These are phyloP conservation scores for Phycodurus eques DNA, from an alignment of 2,113 vertebrate genomes.

Conservation along the genomic window DNA sequence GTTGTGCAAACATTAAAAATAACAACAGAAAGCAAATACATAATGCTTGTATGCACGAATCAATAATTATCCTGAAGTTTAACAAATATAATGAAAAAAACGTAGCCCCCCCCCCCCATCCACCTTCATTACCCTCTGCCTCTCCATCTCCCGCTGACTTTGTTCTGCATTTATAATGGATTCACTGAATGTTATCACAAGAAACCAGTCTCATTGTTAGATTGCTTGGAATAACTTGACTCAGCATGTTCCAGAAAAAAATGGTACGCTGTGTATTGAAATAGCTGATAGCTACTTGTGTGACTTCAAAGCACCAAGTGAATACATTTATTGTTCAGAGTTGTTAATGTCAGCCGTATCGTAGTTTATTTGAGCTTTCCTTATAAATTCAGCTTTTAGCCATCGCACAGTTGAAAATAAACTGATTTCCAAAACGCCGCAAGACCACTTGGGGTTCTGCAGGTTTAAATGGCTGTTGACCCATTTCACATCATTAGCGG, in stretches of 20 bases:
- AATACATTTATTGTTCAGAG: neutral
- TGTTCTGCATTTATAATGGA: conserved; percentile 4
- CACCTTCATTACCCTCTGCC: neutral
- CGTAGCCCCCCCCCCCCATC: neutral
- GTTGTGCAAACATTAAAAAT: neutral
- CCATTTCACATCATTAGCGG: neutral
- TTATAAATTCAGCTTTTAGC: neutral
- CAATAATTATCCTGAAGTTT: neutral
- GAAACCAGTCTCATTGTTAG: conserved; percentile 15
- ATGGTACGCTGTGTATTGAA: neutral
- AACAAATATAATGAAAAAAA: conserved; percentile 1
- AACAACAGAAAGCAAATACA: neutral
- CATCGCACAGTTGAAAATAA: neutral
- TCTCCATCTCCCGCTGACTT: neutral
- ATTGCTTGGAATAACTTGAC: conserved; percentile 18
- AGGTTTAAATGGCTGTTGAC: neutral
- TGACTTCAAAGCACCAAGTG: conserved; percentile 2
- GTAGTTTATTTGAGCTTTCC: neutral
- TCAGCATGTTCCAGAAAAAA: conserved; percentile 17
- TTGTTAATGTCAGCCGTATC: neutral
- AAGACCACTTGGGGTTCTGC: neutral
- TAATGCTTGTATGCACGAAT: neutral
- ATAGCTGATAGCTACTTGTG: neutral
- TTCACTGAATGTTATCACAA: conserved; percentile 15
- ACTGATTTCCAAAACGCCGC: neutral